A percentile compares a stretch with the other conserved stretches of the same genome.
These are phyloP conservation scores for Megathymus violae DNA, from an alignment of 1,140 invertebrate genomes.

Conservation along the genomic window DNA sequence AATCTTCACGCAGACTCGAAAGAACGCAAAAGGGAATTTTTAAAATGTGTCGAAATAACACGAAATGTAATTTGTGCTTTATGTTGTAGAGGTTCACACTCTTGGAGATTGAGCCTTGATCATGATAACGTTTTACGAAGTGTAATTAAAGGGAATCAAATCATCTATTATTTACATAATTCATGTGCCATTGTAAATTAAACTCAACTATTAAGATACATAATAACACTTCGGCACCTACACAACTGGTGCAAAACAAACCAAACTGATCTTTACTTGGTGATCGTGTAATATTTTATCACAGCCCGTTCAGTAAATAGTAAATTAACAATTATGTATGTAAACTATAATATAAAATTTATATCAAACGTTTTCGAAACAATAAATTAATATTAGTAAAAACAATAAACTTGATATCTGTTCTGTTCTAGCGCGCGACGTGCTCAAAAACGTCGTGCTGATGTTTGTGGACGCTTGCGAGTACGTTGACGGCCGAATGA, in stretches of 20 bases:
- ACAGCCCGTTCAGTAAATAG: slow-evolving; percentile 66
- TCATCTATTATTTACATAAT: too few species aligned
- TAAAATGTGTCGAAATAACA: too few species aligned
- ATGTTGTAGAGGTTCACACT: too few species aligned
- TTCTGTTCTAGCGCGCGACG: slow-evolving; percentile 41
- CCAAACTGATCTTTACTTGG: slow-evolving; percentile 9
- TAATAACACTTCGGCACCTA: neutral
- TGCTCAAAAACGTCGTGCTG: slow-evolving; percentile 46
- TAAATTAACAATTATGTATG: slow-evolving; percentile 11
- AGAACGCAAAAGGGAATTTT: too few species aligned
- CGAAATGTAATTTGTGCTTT: too few species aligned
- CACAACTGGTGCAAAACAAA: neutral
- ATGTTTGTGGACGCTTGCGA: slow-evolving; percentile 47
- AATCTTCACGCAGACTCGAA: too few species aligned
- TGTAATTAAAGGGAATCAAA: too few species aligned
- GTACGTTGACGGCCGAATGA: slow-evolving; percentile 53
- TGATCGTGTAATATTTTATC: slow-evolving; percentile 60
- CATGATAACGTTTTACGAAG: too few species aligned
- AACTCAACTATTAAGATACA: neutral
- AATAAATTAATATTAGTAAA: slow-evolving; percentile 25
- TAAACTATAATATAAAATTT: slow-evolving; percentile 19
- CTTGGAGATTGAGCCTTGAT: too few species aligned
- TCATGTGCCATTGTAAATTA: too few species aligned
- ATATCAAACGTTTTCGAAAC: slow-evolving; percentile 21
- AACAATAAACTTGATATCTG: slow-evolving; percentile 12